Percentiles rank a stretch among this genome's conserved stretches.
These are phyloP conservation scores for Dipodomys spectabilis DNA, from an alignment of 2,113 vertebrate genomes.

Conservation along the genomic window DNA sequence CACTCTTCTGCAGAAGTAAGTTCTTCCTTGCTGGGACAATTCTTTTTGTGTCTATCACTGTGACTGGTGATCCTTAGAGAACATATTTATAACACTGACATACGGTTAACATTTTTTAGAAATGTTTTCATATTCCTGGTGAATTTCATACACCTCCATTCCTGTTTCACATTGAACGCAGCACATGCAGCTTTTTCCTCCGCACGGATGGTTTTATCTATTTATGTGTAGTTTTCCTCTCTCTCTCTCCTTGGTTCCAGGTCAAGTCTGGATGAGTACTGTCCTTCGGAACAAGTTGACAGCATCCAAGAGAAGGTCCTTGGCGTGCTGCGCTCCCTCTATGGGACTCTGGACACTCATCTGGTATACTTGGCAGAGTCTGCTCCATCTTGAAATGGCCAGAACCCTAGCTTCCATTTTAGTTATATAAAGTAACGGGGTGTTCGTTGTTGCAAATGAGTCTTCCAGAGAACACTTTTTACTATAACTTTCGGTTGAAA, in stretches of 20 bases:
- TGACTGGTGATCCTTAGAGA: background rate
- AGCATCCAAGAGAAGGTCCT: constrained; percentile 92
- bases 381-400: constrained; percentile 72
- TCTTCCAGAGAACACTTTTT: constrained; percentile 39
- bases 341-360: constrained; percentile 91
- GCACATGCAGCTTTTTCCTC: background rate
- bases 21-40: too few relatives aligned
- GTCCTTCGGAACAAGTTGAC: constrained; percentile 95
- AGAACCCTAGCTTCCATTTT: background rate
- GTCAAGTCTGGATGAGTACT: constrained; percentile 98
- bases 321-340: constrained; percentile 85
- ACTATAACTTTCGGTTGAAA: constrained; percentile 22
- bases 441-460: constrained; percentile 26
- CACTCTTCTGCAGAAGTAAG: too few relatives aligned
- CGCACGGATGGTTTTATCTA: background rate
- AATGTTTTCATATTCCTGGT: background rate
- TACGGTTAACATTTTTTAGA: background rate
- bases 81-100: background rate
- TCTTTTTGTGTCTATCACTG: too few relatives aligned
- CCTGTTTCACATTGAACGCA: constrained; percentile 5
- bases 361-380: constrained; percentile 87
- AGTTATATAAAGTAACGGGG: background rate
- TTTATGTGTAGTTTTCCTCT: constrained; percentile 39
- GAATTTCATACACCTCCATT: background rate
- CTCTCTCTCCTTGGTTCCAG: constrained; percentile 82